Percentiles rank a stretch among this genome's conserved stretches.
These are phyloP conservation scores for Rostratula benghalensis DNA, from an alignment of 2,113 vertebrate genomes.

Conservation along the genomic window DNA sequence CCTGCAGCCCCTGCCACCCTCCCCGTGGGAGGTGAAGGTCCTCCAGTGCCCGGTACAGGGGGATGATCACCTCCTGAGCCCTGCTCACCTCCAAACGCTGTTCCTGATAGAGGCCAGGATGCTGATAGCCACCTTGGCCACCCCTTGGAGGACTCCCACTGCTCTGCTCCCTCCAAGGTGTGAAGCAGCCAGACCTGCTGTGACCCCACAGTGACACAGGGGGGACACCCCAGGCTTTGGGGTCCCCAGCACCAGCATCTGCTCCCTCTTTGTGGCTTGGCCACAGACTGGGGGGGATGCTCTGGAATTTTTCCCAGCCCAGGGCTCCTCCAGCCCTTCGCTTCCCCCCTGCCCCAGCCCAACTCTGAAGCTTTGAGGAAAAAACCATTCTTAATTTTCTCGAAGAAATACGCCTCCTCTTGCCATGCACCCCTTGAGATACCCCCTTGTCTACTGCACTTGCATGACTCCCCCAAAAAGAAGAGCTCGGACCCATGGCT, in stretches of 20 bases:
- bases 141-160: too few relatives aligned
- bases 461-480: accelerated
- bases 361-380: background rate
- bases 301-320: background rate
- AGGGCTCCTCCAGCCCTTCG: background rate
- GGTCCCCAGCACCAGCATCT: background rate
- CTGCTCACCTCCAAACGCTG: too few relatives aligned
- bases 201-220: background rate
- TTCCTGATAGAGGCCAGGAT: too few relatives aligned
- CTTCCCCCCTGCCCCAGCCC: background rate
- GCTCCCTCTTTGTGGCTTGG: background rate
- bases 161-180: too few relatives aligned
- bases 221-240: background rate
- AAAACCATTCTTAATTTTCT: background rate
- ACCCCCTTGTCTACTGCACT: too few relatives aligned
- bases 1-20: background rate
- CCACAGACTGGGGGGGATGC: background rate
- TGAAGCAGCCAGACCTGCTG: background rate
- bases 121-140: too few relatives aligned
- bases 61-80: too few relatives aligned
- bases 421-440: accelerated
- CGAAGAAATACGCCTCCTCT: too few relatives aligned
- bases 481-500: background rate
- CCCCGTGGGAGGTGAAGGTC: accelerated
- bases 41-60: too few relatives aligned